phyloP scores from a whole-genome alignment of 2,888 invertebrate species.

The Andrena marginata region DNA sequence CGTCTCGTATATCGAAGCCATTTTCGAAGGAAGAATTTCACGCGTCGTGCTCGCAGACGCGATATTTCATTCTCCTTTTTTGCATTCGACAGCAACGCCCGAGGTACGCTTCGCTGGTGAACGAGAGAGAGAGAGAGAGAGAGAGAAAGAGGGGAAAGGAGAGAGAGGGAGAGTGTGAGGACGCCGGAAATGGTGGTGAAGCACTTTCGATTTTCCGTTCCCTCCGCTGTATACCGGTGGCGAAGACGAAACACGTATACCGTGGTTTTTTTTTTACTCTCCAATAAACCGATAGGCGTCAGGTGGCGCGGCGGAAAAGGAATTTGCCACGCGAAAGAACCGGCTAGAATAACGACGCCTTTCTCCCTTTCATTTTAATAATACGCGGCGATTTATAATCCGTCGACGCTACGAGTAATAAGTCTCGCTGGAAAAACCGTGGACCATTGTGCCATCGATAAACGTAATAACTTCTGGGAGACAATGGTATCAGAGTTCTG shows the following conservation, averaged over 20 bases:
- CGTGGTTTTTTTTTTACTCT: background rate
- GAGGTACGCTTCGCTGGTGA: slow-evolving; percentile 27
- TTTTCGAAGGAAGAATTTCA: slow-evolving; percentile 62
- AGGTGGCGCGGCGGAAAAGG: slow-evolving; percentile 10
- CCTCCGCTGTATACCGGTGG: slow-evolving; percentile 44
- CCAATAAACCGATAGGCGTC: slow-evolving; percentile 53
- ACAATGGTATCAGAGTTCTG: background rate
- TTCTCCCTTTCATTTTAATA: slow-evolving; percentile 28
- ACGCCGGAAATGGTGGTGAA: slow-evolving; percentile 62
- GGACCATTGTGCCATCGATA: background rate
- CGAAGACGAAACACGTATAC: slow-evolving; percentile 52
- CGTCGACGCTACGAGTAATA: background rate
- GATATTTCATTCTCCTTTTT: slow-evolving; percentile 70
- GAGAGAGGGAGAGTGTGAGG: slow-evolving; percentile 4
- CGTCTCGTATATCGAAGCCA: slow-evolving; percentile 51
- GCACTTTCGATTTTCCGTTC: slow-evolving; percentile 72
- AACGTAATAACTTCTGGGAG: background rate
- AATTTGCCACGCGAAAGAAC: slow-evolving; percentile 32
- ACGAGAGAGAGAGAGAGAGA: background rate
- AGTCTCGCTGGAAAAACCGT: background rate
- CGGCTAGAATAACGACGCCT: slow-evolving; percentile 31
- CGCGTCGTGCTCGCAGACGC: slow-evolving; percentile 63
- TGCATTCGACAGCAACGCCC: slow-evolving; percentile 67
- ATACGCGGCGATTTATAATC: slow-evolving; percentile 20
- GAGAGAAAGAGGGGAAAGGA: slow-evolving; percentile 23